phyloP scores from a whole-genome alignment of 1,140 invertebrate species.

The Drosophila azteca region DNA sequence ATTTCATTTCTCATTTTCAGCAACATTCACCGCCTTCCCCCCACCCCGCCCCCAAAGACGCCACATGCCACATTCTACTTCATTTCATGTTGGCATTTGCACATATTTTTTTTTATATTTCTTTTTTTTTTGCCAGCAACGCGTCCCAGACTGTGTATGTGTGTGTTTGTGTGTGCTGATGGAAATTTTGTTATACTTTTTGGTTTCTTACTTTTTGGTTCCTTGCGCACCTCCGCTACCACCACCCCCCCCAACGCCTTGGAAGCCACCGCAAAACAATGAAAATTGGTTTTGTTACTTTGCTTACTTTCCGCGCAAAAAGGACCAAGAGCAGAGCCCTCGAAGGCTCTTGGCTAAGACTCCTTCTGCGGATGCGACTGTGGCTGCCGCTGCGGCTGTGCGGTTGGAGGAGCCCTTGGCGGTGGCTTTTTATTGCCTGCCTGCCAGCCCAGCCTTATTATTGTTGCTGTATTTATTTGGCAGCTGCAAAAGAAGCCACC shows the following conservation, averaged over 20 bases:
- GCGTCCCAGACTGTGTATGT: conserved; percentile 8
- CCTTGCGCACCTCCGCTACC: conserved; percentile 8
- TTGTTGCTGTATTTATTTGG: conserved; percentile 78
- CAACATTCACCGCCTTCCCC: conserved; percentile 28
- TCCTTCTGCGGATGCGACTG: conserved; percentile 24
- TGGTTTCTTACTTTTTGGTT: conserved; percentile 53
- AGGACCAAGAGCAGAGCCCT: conserved; percentile 16
- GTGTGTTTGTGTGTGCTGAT: conserved; percentile 38
- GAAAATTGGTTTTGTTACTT: conserved; percentile 80
- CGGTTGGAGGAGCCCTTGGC: conserved; percentile 45
- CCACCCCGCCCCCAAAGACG: conserved; percentile 11
- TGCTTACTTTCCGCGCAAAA: conserved; percentile 46
- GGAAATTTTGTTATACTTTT: conserved; percentile 74
- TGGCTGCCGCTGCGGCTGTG: too few relatives aligned
- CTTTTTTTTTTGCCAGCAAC: conserved; percentile 6
- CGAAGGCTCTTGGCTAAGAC: conserved; percentile 44
- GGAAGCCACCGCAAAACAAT: conserved; percentile 75
- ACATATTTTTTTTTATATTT: conserved; percentile 50
- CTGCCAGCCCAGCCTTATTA: conserved; percentile 43
- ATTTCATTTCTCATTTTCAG: conserved; percentile 67
- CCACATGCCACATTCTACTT: conserved; percentile 61
- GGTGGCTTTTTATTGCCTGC: conserved; percentile 70
- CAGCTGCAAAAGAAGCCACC: conserved; percentile 35
- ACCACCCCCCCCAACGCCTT: conserved; percentile 18
- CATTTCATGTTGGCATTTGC: conserved; percentile 70